Base-by-base conservation (phyloP, 2,888 invertebrate genomes). In the Vanessa cardui region DNA sequence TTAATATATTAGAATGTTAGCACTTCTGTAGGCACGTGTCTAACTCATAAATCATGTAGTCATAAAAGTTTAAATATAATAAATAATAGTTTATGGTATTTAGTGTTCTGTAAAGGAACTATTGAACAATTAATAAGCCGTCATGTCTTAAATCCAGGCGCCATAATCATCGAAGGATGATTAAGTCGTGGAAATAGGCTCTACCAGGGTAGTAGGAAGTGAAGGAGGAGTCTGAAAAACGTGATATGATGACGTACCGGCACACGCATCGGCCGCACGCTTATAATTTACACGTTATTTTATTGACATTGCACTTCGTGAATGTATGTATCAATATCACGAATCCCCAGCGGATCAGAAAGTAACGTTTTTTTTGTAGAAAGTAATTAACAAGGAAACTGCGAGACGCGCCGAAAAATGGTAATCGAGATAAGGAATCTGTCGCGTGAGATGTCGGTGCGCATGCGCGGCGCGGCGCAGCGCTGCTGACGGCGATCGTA, bases 181-280 rank as follows among this genome's bases (percentile, higher is more conserved):
- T 33, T 39, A 21, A 18, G 39, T 18, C 5, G 15, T 12, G 50
- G 21, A 8, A n/a, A n/a, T n/a, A n/a, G n/a, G 20, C 58, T 20
- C 20, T 20, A 58, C 21, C n/a, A 44, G 44, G 58, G 58, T 44
- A 44, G 44, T 20, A 44, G 39, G 46, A 59, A 59, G 59, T 46
- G 45, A 5, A 45, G 15, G 45, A 26, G 39, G 16, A 59, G 58
- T 5, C 45, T 39, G 21, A 2, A 21, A 33, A 31, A 54, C 56
- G 56, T 56, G 56, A n/a, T 7, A n/a, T n/a, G n/a, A n/a, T n/a
- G n/a, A 8, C 39, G 9, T 39, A 2, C 39, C 7, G 39, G 9
- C 9, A 39, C 2, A 39, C 39, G 39, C 39, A 39, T 9, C 39
- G 39, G 39, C 39, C 9, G 39, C 39, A 1, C 9, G 16, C 16